These are phyloP conservation scores for Notamacropus eugenii DNA, from an alignment of 2,797 vertebrate genomes.

Conservation along the genomic window DNA sequence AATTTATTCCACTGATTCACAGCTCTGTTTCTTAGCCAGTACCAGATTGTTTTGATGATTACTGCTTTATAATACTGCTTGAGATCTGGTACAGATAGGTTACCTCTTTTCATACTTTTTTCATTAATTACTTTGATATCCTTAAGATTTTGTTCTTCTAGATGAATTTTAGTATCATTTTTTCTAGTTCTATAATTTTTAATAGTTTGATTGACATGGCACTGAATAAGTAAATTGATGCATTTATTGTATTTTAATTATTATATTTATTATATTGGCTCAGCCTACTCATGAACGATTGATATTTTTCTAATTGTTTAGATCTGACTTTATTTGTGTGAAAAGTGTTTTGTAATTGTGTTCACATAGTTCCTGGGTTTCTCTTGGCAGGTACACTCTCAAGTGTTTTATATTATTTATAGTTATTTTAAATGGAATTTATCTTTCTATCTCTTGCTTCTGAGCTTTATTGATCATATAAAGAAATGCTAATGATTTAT, in stretches of 20 bases:
- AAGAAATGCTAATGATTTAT: background rate
- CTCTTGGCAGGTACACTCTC: too few species aligned
- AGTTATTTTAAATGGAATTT: background rate
- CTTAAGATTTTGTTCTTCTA: background rate
- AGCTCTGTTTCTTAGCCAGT: background rate
- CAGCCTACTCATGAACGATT: too few species aligned
- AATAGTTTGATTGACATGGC: background rate
- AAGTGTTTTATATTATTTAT: too few species aligned
- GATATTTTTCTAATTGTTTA: too few species aligned
- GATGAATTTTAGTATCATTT: background rate
- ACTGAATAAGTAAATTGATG: background rate
- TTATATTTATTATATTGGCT: background rate
- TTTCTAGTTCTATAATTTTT: background rate
- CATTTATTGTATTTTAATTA: background rate
- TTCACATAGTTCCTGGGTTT: too few species aligned
- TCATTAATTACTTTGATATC: background rate
- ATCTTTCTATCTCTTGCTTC: background rate
- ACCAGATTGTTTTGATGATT: background rate
- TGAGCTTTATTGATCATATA: background rate
- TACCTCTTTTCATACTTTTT: background rate
- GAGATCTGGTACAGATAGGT: background rate
- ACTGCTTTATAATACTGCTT: background rate
- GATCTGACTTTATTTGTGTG: too few species aligned
- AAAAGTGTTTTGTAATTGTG: too few species aligned
- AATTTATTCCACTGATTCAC: background rate